Conservation (phyloP, 2,113 vertebrate species). For the Pyxicephalus adspersus region DNA sequence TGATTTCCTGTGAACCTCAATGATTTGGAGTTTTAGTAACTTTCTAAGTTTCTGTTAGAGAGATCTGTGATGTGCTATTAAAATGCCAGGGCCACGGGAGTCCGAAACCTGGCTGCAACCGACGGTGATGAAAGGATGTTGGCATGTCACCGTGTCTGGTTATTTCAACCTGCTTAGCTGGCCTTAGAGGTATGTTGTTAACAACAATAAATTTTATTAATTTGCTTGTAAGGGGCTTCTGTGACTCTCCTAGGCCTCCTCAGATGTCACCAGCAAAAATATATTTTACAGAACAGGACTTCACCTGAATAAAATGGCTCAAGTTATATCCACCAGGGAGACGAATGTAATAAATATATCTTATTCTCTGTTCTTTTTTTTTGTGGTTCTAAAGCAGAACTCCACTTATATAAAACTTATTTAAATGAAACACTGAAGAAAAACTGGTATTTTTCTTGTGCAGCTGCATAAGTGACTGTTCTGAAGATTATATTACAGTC, state of each 20-base stretch:
- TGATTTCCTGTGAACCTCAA: constrained; percentile 13
- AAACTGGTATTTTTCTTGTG: too few relatives aligned
- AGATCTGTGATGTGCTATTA: constrained; percentile 3
- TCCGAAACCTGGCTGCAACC: neutral
- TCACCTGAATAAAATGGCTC: constrained; percentile 1
- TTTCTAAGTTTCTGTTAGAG: constrained; percentile 8
- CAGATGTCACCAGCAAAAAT: neutral
- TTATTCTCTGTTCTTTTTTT: too few relatives aligned
- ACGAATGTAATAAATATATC: neutral
- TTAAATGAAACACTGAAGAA: too few relatives aligned
- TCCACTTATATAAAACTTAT: too few relatives aligned
- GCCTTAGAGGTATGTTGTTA: constrained; percentile 5
- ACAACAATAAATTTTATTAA: constrained; percentile 6
- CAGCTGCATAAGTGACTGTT: too few relatives aligned
- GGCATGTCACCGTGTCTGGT: neutral
- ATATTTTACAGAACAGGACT: neutral
- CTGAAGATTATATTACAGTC: too few relatives aligned
- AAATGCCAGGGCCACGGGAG: neutral
- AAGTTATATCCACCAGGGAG: neutral
- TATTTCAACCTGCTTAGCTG: neutral
- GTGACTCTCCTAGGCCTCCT: neutral
- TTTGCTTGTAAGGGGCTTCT: constrained; percentile 1
- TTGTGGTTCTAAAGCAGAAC: too few relatives aligned
- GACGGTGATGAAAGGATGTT: neutral
- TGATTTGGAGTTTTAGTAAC: constrained; percentile 18